Evolutionary conservation across 2,113 vertebrate genomes (phyloP).

Genomic region (Budorcas taxicolor): DNA sequence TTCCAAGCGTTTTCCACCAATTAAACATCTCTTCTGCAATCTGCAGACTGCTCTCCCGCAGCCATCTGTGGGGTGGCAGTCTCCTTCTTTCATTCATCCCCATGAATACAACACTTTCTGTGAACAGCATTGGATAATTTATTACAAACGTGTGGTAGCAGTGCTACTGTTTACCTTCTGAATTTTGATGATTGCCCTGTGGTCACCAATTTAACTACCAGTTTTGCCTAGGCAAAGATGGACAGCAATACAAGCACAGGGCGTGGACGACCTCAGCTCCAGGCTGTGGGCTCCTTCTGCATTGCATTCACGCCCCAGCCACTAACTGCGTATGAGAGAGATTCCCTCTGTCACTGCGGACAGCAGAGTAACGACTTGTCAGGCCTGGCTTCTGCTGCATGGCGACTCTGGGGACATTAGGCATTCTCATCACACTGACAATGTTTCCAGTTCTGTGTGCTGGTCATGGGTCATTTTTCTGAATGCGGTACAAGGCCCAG

Average conservation of each 20-base stretch:
- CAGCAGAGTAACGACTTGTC: neutral
- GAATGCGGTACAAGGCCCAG: neutral
- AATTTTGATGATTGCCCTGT: neutral
- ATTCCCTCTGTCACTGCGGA: slow-evolving; percentile 34
- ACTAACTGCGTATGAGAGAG: slow-evolving; percentile 17
- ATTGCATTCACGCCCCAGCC: neutral
- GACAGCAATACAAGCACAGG: neutral
- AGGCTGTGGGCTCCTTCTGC: neutral
- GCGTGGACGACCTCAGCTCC: fast-evolving
- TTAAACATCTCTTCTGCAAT: neutral
- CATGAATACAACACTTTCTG: neutral
- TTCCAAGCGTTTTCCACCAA: neutral
- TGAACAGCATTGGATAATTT: too few species aligned
- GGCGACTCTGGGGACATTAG: neutral
- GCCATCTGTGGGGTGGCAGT: fast-evolving
- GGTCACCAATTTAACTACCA: neutral
- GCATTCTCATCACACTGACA: neutral
- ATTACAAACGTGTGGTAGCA: neutral
- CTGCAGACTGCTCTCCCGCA: neutral
- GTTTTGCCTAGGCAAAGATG: neutral
- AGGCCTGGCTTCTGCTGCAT: neutral
- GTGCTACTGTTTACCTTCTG: neutral
- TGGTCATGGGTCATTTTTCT: neutral
- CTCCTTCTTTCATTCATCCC: neutral
- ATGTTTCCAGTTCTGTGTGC: neutral